Conservation (phyloP, 1,140 invertebrate species). For the Acromyrmex heyeri region DNA sequence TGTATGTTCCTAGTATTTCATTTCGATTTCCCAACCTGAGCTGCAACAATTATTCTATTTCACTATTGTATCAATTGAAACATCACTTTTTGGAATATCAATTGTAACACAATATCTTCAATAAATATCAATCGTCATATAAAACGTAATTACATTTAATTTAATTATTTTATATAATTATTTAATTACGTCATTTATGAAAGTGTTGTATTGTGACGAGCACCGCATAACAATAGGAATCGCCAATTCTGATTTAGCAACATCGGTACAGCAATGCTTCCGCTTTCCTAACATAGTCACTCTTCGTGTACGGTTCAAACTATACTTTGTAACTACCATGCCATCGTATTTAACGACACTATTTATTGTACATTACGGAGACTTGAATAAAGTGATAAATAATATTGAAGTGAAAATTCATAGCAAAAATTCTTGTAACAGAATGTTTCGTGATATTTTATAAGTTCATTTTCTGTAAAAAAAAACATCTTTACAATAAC, state of each 20-base stretch:
- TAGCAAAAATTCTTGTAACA: background rate
- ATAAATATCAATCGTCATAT: background rate
- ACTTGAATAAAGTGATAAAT: background rate
- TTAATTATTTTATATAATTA: background rate
- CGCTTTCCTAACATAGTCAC: constrained; percentile 1
- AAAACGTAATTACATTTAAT: constrained; percentile 15
- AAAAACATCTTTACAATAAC: background rate
- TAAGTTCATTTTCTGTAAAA: background rate
- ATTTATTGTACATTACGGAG: background rate
- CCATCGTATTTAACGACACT: background rate
- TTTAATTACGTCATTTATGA: constrained; percentile 20
- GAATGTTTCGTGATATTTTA: background rate
- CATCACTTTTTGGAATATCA: background rate
- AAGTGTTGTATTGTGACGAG: background rate
- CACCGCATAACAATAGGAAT: constrained; percentile 27
- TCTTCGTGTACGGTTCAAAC: background rate
- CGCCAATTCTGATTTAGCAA: constrained; percentile 6
- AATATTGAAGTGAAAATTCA: background rate
- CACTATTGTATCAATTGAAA: background rate
- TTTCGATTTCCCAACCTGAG: background rate
- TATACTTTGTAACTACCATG: background rate
- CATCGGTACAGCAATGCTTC: background rate
- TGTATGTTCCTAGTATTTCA: background rate
- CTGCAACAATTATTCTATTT: constrained; percentile 1
- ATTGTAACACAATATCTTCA: background rate